phyloP scores from a whole-genome alignment of 2,888 invertebrate genomes.

The Latrodectus elegans region DNA sequence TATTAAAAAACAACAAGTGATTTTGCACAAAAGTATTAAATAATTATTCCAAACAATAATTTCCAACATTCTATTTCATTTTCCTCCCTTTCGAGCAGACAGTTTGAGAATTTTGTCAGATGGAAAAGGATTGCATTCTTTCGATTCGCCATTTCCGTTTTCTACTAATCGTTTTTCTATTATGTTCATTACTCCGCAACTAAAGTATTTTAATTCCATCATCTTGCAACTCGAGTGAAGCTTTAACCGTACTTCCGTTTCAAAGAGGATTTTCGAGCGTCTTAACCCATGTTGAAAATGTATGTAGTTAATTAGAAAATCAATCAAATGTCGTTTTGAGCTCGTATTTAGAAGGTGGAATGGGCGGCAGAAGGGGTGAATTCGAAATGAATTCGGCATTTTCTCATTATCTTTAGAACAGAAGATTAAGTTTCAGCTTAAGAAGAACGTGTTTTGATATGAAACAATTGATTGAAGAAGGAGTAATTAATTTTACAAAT shows the following conservation, averaged over 20 bases:
- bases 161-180: slow-evolving; percentile 2
- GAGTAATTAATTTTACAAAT: slow-evolving; percentile 3
- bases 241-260: neutral
- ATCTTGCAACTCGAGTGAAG: slow-evolving; percentile 1
- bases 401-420: slow-evolving; percentile 1
- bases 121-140: slow-evolving; percentile 5
- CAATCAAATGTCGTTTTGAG: slow-evolving; percentile 36
- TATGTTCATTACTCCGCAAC: slow-evolving; percentile 5
- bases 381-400: slow-evolving; percentile 5
- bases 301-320: slow-evolving; percentile 40
- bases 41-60: slow-evolving; percentile 1
- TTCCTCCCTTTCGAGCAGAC: neutral
- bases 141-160: neutral
- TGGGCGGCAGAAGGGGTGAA: neutral
- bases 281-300: slow-evolving; percentile 47
- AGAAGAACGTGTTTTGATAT: slow-evolving; percentile 5
- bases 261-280: slow-evolving; percentile 16
- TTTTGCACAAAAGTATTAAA: neutral
- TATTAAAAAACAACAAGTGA: too few relatives aligned
- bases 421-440: slow-evolving; percentile 3
- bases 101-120: neutral
- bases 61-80: neutral
- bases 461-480: neutral
- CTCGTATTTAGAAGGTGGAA: neutral
- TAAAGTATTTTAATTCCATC: slow-evolving; percentile 2